These are phyloP conservation scores for Pteronotus mesoamericanus DNA, from an alignment of 2,797 vertebrate genomes.

Conservation along the genomic window DNA sequence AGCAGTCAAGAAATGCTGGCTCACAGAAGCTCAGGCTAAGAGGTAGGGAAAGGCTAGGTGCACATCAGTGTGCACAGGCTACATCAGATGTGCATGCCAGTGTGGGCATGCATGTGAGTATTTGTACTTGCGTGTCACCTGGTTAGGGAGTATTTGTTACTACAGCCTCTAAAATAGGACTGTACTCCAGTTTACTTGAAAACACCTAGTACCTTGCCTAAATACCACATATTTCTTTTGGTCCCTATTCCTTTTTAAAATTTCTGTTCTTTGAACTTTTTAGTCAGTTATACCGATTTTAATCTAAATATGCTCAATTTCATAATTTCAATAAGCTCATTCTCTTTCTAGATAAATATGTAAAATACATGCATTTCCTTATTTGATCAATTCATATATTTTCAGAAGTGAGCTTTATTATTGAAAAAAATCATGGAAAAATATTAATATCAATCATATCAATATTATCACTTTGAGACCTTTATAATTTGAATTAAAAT, in stretches of 20 bases:
- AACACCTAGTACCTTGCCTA: background rate
- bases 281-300: constrained; percentile 29
- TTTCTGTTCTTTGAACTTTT: background rate
- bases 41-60: background rate
- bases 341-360: constrained; percentile 21
- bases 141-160: background rate
- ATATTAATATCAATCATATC: background rate
- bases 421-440: constrained; percentile 53
- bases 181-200: background rate
- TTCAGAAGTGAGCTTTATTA: constrained; percentile 34
- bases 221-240: background rate
- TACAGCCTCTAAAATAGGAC: background rate
- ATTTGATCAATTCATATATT: constrained; percentile 57
- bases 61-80: background rate
- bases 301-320: constrained; percentile 52
- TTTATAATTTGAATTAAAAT: constrained; percentile 55
- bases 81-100: background rate
- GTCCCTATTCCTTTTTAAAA: background rate
- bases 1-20: background rate
- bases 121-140: background rate
- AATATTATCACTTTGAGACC: background rate
- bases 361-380: constrained; percentile 50
- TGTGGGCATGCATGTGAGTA: background rate
- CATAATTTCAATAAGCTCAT: background rate
- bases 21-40: background rate